These are phyloP conservation scores for Peromyscus melanophrys DNA, from an alignment of 2,797 vertebrate genomes.

Conservation along the genomic window DNA sequence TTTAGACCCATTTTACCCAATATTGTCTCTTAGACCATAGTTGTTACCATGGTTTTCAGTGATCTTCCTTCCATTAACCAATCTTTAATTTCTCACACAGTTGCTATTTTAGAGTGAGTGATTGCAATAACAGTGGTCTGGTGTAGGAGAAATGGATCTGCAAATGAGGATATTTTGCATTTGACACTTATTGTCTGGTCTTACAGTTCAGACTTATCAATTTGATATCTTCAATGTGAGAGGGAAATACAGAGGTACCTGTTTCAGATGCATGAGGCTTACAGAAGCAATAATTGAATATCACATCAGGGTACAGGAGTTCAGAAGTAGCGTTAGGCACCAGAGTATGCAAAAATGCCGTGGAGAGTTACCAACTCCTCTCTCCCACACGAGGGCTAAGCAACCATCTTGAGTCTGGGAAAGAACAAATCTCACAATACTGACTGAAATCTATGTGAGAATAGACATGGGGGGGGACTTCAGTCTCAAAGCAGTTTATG, in stretches of 20 bases:
- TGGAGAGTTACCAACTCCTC: background rate
- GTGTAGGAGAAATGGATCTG: background rate
- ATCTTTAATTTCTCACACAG: slow-evolving; percentile 15
- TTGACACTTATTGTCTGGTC: slow-evolving; percentile 46
- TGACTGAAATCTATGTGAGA: background rate
- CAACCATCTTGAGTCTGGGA: background rate
- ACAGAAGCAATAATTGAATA: background rate
- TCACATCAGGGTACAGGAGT: background rate
- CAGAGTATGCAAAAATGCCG: background rate
- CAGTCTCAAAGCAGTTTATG: background rate
- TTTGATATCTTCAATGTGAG: slow-evolving; percentile 41
- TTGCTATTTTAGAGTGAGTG: background rate
- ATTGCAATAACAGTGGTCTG: background rate
- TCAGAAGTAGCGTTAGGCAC: background rate
- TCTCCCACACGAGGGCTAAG: background rate
- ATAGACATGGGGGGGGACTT: background rate
- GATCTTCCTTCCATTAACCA: background rate
- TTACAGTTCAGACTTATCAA: slow-evolving; percentile 19
- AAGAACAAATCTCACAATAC: background rate
- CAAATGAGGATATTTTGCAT: slow-evolving; percentile 16
- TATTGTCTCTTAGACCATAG: background rate
- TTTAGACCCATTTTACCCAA: background rate
- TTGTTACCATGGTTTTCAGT: background rate
- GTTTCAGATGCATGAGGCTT: background rate
- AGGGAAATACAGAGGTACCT: background rate